Percentiles rank a stretch among this genome's conserved stretches.
Conservation (phyloP, 2,888 invertebrate genomes). For the Melanostoma mellinum region DNA sequence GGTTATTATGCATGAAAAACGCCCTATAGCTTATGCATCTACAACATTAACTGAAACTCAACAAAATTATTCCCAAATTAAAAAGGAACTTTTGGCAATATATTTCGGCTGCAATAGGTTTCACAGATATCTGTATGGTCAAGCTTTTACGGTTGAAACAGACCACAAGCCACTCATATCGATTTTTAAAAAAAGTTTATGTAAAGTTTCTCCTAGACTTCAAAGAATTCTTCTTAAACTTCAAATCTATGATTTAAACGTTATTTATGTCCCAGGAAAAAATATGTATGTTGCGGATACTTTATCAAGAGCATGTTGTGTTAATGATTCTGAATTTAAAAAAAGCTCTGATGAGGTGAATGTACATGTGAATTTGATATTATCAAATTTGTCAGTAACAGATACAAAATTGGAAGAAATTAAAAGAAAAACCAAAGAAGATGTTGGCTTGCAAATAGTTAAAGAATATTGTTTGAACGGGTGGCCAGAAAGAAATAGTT, state of each 20-base stretch:
- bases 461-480: slow-evolving; percentile 29
- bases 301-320: slow-evolving; percentile 38
- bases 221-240: slow-evolving; percentile 33
- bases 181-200: slow-evolving; percentile 9
- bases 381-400: slow-evolving; percentile 27
- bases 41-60: slow-evolving; percentile 11
- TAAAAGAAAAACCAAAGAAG: slow-evolving; percentile 7
- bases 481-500: slow-evolving; percentile 31
- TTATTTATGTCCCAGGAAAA: slow-evolving; percentile 28
- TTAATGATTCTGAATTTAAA: slow-evolving; percentile 14
- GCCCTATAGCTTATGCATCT: slow-evolving; percentile 28
- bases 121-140: slow-evolving; percentile 31
- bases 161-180: slow-evolving; percentile 32
- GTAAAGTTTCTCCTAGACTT: slow-evolving; percentile 21
- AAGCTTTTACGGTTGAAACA: slow-evolving; percentile 19
- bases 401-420: slow-evolving; percentile 21
- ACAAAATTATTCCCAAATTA: slow-evolving; percentile 51
- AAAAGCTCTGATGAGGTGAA: slow-evolving; percentile 19
- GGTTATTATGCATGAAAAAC: slow-evolving; percentile 21
- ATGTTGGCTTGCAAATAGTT: slow-evolving; percentile 7
- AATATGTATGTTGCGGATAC: slow-evolving; percentile 35
- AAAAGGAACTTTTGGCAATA: slow-evolving; percentile 74
- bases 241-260: slow-evolving; percentile 27
- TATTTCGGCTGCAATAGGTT: slow-evolving; percentile 23
- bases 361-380: slow-evolving; percentile 22